These are phyloP conservation scores for Pegoplata infirma DNA, from an alignment of 2,888 invertebrate species.

Conservation along the genomic window DNA sequence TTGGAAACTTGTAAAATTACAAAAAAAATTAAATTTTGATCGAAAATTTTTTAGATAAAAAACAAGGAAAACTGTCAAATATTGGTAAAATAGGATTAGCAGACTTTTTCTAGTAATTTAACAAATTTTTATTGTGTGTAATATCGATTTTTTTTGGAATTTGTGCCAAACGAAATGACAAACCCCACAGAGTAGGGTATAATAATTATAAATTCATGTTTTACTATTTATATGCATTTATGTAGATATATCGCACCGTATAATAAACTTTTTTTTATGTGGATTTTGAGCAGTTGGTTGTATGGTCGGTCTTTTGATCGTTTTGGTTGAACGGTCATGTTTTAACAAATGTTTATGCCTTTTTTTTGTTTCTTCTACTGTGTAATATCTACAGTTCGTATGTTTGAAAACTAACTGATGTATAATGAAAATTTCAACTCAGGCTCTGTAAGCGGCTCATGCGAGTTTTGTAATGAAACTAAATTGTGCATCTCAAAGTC, in stretches of 20 bases:
- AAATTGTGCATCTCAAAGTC: constrained; percentile 38
- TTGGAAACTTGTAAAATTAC: too few relatives aligned
- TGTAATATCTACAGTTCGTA: too few relatives aligned
- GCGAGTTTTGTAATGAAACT: background rate
- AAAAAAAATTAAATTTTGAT: too few relatives aligned
- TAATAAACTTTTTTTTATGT: constrained; percentile 22
- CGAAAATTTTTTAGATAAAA: too few relatives aligned
- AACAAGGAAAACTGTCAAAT: too few relatives aligned
- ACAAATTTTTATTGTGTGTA: too few relatives aligned
- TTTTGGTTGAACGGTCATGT: constrained; percentile 39
- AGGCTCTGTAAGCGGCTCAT: background rate
- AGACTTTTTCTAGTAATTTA: too few relatives aligned
- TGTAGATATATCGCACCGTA: constrained; percentile 4
- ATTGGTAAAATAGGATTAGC: too few relatives aligned
- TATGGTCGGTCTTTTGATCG: background rate
- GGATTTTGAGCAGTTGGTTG: background rate
- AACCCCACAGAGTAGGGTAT: too few relatives aligned
- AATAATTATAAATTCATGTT: constrained; percentile 33
- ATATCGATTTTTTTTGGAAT: too few relatives aligned
- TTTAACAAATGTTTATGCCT: constrained; percentile 26
- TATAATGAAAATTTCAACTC: constrained; percentile 13
- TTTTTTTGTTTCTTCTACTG: constrained; percentile 9
- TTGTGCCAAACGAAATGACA: too few relatives aligned
- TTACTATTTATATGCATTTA: constrained; percentile 21
- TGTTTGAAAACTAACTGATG: constrained; percentile 2